Evolutionary conservation across 1,140 invertebrate species (phyloP).

Genomic region (Bombus superbus): DNA sequence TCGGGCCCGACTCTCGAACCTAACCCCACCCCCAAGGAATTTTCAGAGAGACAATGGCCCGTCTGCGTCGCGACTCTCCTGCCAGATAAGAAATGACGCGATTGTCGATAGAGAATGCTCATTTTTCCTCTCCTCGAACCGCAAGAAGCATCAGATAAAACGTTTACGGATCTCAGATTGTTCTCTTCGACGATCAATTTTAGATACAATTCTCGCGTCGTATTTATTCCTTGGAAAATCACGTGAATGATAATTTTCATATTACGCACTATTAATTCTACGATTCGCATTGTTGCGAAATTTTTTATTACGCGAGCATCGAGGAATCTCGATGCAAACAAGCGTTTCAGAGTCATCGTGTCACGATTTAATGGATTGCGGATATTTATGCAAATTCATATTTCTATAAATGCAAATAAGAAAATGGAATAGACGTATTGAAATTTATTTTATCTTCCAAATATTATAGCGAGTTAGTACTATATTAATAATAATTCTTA

Average conservation of each 20-base stretch:
- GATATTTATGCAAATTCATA: not conserved
- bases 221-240: not conserved
- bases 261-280: not conserved
- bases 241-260: not conserved
- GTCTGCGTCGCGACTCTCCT: constrained; percentile 26
- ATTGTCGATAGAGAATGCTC: constrained; percentile 34
- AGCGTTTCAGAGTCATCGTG: not conserved
- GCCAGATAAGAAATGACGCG: constrained; percentile 25
- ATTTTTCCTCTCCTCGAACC: constrained; percentile 6
- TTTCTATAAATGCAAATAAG: too few relatives aligned
- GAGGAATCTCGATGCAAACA: not conserved
- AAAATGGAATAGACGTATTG: not conserved
- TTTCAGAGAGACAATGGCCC: constrained; percentile 38
- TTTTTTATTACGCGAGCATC: not conserved
- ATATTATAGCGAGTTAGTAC: too few relatives aligned
- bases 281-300: not conserved
- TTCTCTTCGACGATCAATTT: constrained; percentile 3
- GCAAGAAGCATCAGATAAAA: constrained; percentile 5
- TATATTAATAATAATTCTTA: too few relatives aligned
- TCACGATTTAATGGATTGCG: not conserved
- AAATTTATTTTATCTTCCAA: not conserved
- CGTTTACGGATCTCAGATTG: not conserved
- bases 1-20: constrained; percentile 23
- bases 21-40: constrained; percentile 15
- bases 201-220: not conserved